Base-by-base conservation (phyloP, 2,797 vertebrate species). In the Kryptopterus vitreolus region DNA sequence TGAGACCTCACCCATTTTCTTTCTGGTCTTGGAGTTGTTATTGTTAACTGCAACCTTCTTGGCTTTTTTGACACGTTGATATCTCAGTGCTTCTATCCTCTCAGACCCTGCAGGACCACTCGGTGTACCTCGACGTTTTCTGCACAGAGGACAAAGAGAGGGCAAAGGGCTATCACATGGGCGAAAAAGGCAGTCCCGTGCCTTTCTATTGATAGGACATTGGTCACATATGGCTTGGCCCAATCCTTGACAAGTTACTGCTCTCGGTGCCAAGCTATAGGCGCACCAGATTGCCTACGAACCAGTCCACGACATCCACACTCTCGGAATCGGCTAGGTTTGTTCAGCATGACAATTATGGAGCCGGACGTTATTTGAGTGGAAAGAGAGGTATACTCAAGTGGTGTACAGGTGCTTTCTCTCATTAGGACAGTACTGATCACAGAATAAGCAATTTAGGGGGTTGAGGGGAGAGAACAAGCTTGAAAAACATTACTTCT, bases 41-140 rank as follows among this genome's bases (percentile, higher is more conserved):
- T 97, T 98, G 91, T 95, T 95, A 81, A 93, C 88, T 87, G 92
- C 95, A 93, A 96, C 94, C 94, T 98, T 98, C 96, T 99, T 99
- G 94, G 95, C 94, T 95, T 98, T 99, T 95, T 95, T 97, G 94
- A 98, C 93, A 90, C 97, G 96, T 94, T 98, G 96, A 93, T 98
- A 97, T 96, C 95, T 96, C 95, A 99, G 95, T 95, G 95, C 96
- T 94, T 99, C 96, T 87, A 96, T 95, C 95, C 97, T 99, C 97
- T 98, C 98, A 98, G 97, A 96, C 95, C 95, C 96, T 90, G 95
- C 96, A 96, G 96, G 92, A 85, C 94, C 94, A 95, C 94, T 94
- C 85, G 72, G 86, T 85, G 86, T 92, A 93, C 92, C 93, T 94
- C 92, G 90, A 90, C 79, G 91, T 93, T 92, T 93, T 93, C 94